These are phyloP conservation scores for Mionectes macconnelli DNA, from an alignment of 2,113 vertebrate species.

Conservation along the genomic window DNA sequence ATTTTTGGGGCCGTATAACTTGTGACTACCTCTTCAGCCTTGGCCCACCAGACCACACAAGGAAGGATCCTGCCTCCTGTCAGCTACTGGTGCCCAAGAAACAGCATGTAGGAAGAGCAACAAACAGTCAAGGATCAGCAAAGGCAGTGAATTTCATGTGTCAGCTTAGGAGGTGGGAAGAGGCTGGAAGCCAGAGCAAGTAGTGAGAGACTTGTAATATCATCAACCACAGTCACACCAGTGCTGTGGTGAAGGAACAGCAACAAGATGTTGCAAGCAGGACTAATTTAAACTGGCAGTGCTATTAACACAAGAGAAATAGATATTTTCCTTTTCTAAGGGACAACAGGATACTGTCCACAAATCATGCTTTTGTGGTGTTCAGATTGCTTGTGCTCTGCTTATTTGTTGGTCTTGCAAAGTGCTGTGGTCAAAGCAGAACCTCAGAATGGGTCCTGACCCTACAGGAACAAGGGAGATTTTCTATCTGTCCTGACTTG, in stretches of 20 bases:
- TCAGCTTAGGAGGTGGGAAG: not conserved
- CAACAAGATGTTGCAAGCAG: not conserved
- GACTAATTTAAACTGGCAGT: not conserved
- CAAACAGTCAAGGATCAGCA: not conserved
- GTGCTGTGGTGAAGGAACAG: not conserved
- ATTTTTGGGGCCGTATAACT: not conserved
- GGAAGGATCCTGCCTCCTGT: not conserved
- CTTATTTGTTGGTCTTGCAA: not conserved
- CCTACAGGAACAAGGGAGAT: not conserved
- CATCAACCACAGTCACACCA: fast-evolving
- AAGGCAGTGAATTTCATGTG: not conserved
- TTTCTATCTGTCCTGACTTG: not conserved
- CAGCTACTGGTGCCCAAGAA: not conserved
- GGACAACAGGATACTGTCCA: not conserved
- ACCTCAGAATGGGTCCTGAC: not conserved
- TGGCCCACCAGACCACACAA: not conserved
- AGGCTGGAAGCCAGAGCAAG: not conserved
- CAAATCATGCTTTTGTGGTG: not conserved
- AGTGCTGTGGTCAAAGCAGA: not conserved
- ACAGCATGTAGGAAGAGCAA: not conserved
- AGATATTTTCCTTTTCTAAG: not conserved
- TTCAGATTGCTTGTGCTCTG: not conserved
- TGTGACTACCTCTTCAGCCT: not conserved
- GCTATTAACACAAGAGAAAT: not conserved
- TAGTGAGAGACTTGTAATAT: not conserved